Evolutionary conservation across 2,888 invertebrate genomes (phyloP).

Genomic region (Selenia dentaria): DNA sequence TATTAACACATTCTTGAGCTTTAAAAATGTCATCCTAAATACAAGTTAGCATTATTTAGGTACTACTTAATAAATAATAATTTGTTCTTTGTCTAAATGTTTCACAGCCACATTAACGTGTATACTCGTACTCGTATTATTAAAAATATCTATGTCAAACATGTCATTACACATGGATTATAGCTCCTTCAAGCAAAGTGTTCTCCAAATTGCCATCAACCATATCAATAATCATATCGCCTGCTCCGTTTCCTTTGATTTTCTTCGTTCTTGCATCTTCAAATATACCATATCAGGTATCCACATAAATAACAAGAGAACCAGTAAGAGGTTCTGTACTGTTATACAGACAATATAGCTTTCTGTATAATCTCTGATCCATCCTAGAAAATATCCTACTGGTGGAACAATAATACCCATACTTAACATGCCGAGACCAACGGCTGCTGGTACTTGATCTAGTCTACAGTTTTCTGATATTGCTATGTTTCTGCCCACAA

Average conservation of each 20-base stretch:
- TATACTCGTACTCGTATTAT: no score
- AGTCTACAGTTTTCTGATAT: conserved; percentile 86
- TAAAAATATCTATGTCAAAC: not conserved
- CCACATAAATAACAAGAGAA: conserved; percentile 84
- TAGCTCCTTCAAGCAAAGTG: conserved; percentile 13
- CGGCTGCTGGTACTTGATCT: conserved; percentile 87
- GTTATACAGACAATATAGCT: conserved; percentile 87
- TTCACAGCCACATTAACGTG: conserved; percentile 29
- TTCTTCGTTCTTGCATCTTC: conserved; percentile 53
- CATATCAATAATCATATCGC: conserved; percentile 38
- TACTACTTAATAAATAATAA: conserved; percentile 18
- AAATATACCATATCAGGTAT: conserved; percentile 81
- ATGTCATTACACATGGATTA: no score
- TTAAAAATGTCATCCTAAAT: no score
- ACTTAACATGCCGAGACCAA: conserved; percentile 89
- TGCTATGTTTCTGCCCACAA: conserved; percentile 89
- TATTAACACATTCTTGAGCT: no score
- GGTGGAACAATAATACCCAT: conserved; percentile 88
- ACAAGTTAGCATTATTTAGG: no score
- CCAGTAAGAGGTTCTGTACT: conserved; percentile 83
- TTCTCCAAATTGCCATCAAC: not conserved
- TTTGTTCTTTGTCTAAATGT: conserved; percentile 25
- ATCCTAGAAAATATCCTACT: conserved; percentile 86
- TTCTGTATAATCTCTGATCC: conserved; percentile 86
- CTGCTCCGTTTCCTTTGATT: conserved; percentile 39